Evolutionary conservation across 1,140 invertebrate genomes (phyloP).

Genomic region (Lysiphlebus fabarum): DNA sequence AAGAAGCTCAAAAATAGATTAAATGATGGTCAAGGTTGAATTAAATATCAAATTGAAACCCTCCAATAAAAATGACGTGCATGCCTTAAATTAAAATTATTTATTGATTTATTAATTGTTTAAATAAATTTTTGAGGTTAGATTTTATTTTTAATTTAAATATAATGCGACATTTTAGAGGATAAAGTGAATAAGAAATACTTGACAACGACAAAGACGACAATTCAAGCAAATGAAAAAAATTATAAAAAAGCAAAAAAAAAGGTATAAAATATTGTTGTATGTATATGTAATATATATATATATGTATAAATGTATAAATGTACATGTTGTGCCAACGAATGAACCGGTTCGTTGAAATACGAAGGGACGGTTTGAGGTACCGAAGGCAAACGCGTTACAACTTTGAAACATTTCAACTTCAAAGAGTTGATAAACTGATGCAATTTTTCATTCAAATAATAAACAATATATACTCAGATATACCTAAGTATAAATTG

Average conservation of each 20-base stretch:
- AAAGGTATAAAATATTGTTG: constrained; percentile 34
- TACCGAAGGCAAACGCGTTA: constrained; percentile 1
- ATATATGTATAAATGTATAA: no score
- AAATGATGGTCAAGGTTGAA: no score
- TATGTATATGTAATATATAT: constrained; percentile 19
- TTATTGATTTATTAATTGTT: no score
- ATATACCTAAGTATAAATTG: no score
- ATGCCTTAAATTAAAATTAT: no score
- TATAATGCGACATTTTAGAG: background rate
- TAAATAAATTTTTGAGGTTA: no score
- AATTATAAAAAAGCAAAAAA: constrained; percentile 42
- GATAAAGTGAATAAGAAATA: background rate
- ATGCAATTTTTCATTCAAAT: no score
- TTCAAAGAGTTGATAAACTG: background rate
- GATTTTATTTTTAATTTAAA: background rate
- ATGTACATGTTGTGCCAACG: constrained; percentile 17
- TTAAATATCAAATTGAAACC: no score
- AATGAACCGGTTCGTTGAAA: constrained; percentile 24
- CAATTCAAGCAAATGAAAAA: background rate
- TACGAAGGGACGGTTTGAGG: constrained; percentile 13
- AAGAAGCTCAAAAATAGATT: no score
- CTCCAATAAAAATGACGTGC: no score
- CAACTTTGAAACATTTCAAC: constrained; percentile 9
- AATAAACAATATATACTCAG: no score
- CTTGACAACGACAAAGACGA: background rate